phyloP scores from a whole-genome alignment of 1,140 invertebrate genomes.

The Drosophila santomea region DNA sequence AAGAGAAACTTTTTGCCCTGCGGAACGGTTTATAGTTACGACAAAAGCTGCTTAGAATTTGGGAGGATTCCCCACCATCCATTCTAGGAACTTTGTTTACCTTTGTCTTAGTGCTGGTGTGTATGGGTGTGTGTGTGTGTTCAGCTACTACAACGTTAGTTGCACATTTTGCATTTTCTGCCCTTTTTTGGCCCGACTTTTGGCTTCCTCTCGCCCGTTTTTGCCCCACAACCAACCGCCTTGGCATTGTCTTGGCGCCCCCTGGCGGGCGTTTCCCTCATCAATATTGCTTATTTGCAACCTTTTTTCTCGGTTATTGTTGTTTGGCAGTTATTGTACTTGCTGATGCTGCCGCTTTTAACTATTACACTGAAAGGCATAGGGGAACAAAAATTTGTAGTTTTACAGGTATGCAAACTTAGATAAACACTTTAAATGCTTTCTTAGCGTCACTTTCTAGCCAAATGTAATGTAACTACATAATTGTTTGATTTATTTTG shows the following conservation, averaged over 20 bases:
- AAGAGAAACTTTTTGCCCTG: conserved; percentile 10
- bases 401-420: not conserved
- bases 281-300: conserved; percentile 81
- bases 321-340: conserved; percentile 62
- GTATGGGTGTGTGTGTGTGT: conserved; percentile 1
- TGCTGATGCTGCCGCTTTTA: conserved; percentile 5
- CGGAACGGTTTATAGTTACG: conserved; percentile 39
- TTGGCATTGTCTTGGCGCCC: conserved; percentile 51
- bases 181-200: conserved; percentile 54
- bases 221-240: conserved; percentile 26
- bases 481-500: too few relatives aligned
- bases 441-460: too few relatives aligned
- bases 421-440: too few relatives aligned
- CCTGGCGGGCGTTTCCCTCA: conserved; percentile 57
- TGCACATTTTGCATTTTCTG: conserved; percentile 62
- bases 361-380: conserved; percentile 6
- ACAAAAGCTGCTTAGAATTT: conserved; percentile 39
- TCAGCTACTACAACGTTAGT: conserved; percentile 53
- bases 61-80: not conserved
- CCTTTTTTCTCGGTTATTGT: conserved; percentile 40
- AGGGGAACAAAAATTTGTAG: not conserved
- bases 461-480: too few relatives aligned
- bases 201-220: conserved; percentile 31
- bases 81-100: conserved; percentile 39
- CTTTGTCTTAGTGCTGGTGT: conserved; percentile 30